Evolutionary conservation across 2,113 vertebrate genomes (phyloP), one percentile per base, ranked within the genome.

Genomic region (Scatophagus argus): DNA sequence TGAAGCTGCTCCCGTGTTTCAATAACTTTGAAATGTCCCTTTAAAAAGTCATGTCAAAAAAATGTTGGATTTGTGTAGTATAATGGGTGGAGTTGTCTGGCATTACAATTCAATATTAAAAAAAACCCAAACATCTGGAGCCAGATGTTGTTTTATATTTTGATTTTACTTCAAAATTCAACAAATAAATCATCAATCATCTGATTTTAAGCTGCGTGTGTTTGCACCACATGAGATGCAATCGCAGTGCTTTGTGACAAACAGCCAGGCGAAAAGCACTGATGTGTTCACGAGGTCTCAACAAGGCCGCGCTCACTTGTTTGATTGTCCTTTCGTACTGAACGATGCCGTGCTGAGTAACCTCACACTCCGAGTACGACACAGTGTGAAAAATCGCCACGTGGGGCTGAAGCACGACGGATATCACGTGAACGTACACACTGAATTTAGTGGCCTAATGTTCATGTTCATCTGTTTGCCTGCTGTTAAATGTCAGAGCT

Each of bases 221-320:
- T 61, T 61, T 67, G 67, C n/a, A 32, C 69, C 31, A 55, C 68
- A 46, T 21, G 21, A 5, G 23, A 51, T 8, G 38, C 9, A 0
- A 21, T 47, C n/a, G 6, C 12, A 49, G 44, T n/a, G 17, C 17
- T 13, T 62, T 7, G 46, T 27, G 46, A 47, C 1, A 21, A 59
- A 9, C 66, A 12, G 13, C 7, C 44, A 66, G 51, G 51, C 52
- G 25, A 61, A 36, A 21, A 36, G 41, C 47, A 44, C n/a, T 0
- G 34, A 67, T 74, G 49, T 47, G 25, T 60, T 25, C 34, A 11
- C 25, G 27, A 56, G 25, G 47, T 29, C 13, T 5, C 5, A 69
- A 19, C 14, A 38, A 47, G 74, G 36, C 76, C 75, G 36, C 63
- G 76, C 27, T 51, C 44, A 49, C 63, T 68, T 52, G 66, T 51